Evolutionary conservation across 2,888 invertebrate genomes (phyloP), one percentile per base, ranked within the genome.

Genomic region (Podotricha telesiphe): DNA sequence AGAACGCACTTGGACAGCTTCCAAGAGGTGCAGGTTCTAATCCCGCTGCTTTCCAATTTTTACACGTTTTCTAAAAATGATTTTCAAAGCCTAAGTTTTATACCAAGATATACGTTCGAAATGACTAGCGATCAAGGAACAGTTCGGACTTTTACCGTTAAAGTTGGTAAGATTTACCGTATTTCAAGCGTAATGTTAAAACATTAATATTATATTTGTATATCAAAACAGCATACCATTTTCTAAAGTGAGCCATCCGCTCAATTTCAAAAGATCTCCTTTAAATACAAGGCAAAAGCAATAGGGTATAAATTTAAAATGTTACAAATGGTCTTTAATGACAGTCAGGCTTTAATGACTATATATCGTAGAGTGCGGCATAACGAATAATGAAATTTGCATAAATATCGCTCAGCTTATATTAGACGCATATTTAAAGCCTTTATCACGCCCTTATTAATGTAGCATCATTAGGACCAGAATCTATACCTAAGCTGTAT

Each of bases 391-490:
- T 53, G 47, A 62, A 51, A 67, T 56, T 62, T 56, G 64, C 50
- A 64, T 64, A 64, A 64, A 64, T 53, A 64, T 64, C 40, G 28
- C 28, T 42, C 17, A 42, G 22, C n/a, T 20, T 17, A 40, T 40
- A 64, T 63, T 56, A 63, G 63, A 63, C 37, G 48, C 50, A 68
- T 68, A 69, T 55, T 65, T 69, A 55, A 65, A 65, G 55, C 28
- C 56, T 56, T 63, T 55, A 15, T 34, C 62, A 42, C 62, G 67
- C 69, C 63, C 42, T 70, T 67, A 68, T 63, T 70, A 67, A 66
- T 56, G 66, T 10, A 56, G 56, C 62, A 56, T 63, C 66, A 65
- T 69, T 66, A 66, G 37, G 48, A 15, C n/a, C 65, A 42, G 45
- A 56, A 19, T 45, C 22, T 65, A 53, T 19, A 53, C 3, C 65